Evolutionary conservation across 2,888 invertebrate genomes (phyloP).

Genomic region (Dilophus febrilis): DNA sequence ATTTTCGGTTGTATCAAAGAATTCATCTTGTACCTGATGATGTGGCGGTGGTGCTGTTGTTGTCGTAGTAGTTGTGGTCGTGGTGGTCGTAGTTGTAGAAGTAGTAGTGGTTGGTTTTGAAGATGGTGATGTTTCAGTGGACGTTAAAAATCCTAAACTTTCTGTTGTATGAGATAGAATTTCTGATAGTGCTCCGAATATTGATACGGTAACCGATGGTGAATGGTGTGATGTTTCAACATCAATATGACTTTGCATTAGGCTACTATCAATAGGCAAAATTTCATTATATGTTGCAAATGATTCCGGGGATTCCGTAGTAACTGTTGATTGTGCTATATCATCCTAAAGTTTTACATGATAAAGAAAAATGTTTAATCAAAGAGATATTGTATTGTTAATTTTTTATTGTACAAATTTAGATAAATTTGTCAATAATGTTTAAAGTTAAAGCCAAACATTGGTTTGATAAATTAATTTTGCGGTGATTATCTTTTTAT

Average conservation of each 20-base stretch:
- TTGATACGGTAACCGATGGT: slow-evolving; percentile 39
- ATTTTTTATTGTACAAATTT: too few species aligned
- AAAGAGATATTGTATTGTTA: too few species aligned
- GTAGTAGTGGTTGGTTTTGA: slow-evolving; percentile 2
- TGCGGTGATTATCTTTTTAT: too few species aligned
- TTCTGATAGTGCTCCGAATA: slow-evolving; percentile 40
- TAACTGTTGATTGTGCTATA: too few species aligned
- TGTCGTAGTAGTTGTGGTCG: slow-evolving; percentile 5
- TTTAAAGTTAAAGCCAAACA: slow-evolving; percentile 3
- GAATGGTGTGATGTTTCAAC: slow-evolving; percentile 39
- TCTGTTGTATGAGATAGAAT: slow-evolving; percentile 28
- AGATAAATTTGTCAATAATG: too few species aligned
- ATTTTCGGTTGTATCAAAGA: slow-evolving; percentile 7
- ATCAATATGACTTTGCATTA: slow-evolving; percentile 26
- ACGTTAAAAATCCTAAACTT: slow-evolving; percentile 12
- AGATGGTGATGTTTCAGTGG: slow-evolving; percentile 12
- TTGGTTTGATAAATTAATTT: not conserved
- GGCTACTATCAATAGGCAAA: slow-evolving; percentile 14
- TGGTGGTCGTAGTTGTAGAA: slow-evolving; percentile 6
- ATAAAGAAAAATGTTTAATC: not conserved
- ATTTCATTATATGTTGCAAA: slow-evolving; percentile 11
- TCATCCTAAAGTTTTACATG: not conserved
- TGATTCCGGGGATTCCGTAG: not conserved
- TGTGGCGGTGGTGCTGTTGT: slow-evolving; percentile 5
- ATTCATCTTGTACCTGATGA: slow-evolving; percentile 8